These are phyloP conservation scores for Drosophila kokeensis DNA, from an alignment of 2,888 invertebrate species.

Conservation along the genomic window DNA sequence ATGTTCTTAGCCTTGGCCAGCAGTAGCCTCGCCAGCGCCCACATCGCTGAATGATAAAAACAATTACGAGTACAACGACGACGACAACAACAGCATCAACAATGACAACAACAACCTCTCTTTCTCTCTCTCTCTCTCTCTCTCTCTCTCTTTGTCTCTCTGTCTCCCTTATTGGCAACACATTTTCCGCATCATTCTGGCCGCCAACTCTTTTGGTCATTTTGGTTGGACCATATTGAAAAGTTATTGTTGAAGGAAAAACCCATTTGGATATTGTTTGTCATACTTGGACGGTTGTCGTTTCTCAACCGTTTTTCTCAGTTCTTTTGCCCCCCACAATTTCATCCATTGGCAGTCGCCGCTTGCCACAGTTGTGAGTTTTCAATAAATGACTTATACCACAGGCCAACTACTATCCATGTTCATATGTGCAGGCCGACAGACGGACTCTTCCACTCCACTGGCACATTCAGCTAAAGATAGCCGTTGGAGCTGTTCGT, in stretches of 20 bases:
- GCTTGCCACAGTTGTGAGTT: constrained; percentile 53
- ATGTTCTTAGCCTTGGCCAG: constrained; percentile 70
- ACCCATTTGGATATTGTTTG: constrained; percentile 78
- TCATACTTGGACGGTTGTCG: constrained; percentile 63
- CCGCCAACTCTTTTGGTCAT: constrained; percentile 65
- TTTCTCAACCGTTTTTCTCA: constrained; percentile 3
- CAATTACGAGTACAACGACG: constrained; percentile 56
- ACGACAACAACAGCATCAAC: constrained; percentile 9
- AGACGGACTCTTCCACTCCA: constrained; percentile 11
- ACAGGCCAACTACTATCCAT: constrained; percentile 51
- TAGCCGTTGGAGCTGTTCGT: constrained; percentile 5
- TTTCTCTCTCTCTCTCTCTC: not conserved
- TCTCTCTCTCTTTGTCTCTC: not conserved
- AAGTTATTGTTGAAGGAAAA: constrained; percentile 75
- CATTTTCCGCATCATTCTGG: constrained; percentile 30
- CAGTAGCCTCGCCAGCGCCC: constrained; percentile 23
- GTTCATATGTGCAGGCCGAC: constrained; percentile 19
- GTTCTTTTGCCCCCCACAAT: constrained; percentile 8
- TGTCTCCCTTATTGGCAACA: constrained; percentile 6
- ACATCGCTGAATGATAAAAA: constrained; percentile 70
- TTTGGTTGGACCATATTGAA: constrained; percentile 72
- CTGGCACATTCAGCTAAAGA: constrained; percentile 14
- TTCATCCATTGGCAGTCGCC: not conserved
- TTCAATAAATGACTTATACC: constrained; percentile 76
- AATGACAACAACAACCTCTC: not conserved